Evolutionary conservation across 1,140 invertebrate species (phyloP).

Genomic region (Drosophila insularis): DNA sequence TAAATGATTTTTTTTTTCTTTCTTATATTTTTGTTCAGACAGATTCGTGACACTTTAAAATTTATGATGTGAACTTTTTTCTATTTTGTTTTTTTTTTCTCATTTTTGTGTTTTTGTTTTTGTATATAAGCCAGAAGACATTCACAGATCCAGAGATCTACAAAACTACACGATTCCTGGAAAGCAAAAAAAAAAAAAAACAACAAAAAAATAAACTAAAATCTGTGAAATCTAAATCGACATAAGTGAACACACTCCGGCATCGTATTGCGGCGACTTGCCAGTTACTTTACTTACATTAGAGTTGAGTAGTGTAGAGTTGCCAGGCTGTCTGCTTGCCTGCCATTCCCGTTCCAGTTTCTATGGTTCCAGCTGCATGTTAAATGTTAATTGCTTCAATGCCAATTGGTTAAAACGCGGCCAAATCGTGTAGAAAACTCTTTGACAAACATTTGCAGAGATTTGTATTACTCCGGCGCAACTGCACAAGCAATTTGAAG

Average conservation of each 20-base stretch:
- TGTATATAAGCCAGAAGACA: conserved; percentile 12
- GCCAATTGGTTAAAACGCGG: conserved; percentile 77
- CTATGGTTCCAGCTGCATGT: conserved; percentile 64
- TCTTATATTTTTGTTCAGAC: conserved; percentile 33
- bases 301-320: conserved; percentile 1
- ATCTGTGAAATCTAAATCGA: conserved; percentile 80
- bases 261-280: conserved; percentile 34
- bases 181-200: conserved; percentile 20
- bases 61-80: conserved; percentile 81
- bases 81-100: conserved; percentile 33
- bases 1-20: conserved; percentile 65
- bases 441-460: conserved; percentile 74
- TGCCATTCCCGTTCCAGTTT: conserved; percentile 21
- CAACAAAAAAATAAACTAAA: conserved; percentile 1
- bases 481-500: conserved; percentile 26
- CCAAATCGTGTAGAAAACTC: conserved; percentile 77
- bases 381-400: conserved; percentile 80
- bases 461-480: conserved; percentile 23
- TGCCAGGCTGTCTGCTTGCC: conserved; percentile 7
- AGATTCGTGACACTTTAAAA: conserved; percentile 81
- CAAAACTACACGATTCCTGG: conserved; percentile 69
- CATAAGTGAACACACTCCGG: conserved; percentile 57
- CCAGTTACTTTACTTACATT: conserved; percentile 48
- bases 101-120: conserved; percentile 23
- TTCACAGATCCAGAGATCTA: conserved; percentile 33